phyloP scores from a whole-genome alignment of 2,113 vertebrate genomes.

The Macroglossus sobrinus region DNA sequence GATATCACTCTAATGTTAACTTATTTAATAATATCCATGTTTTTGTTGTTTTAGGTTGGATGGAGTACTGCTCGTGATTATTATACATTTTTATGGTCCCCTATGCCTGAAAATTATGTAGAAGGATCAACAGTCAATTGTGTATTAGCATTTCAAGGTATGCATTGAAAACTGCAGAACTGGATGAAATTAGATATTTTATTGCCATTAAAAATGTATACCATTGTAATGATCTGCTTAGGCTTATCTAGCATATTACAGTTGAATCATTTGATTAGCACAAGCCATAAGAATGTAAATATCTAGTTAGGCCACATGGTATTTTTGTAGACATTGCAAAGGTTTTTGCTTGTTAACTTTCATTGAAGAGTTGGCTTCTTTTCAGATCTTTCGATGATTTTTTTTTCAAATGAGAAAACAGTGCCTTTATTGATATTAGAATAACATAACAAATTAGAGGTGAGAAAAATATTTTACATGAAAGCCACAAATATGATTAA shows the following conservation, averaged over 20 bases:
- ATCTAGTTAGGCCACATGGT: neutral
- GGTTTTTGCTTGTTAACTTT: neutral
- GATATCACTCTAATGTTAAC: constrained; percentile 45
- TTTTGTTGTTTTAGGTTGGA: constrained; percentile 88
- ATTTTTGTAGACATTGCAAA: neutral
- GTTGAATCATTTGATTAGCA: constrained; percentile 9
- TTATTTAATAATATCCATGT: neutral
- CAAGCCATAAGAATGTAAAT: constrained; percentile 21
- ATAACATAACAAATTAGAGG: neutral
- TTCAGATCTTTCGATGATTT: neutral
- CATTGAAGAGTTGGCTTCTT: neutral
- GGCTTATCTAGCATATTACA: neutral
- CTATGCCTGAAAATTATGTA: constrained; percentile 93
- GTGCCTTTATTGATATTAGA: neutral
- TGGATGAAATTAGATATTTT: constrained; percentile 26
- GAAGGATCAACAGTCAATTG: constrained; percentile 94
- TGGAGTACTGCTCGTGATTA: constrained; percentile 99
- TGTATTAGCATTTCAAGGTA: constrained; percentile 97
- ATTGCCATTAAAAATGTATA: neutral
- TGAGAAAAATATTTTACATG: neutral
- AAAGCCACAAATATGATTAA: constrained; percentile 11
- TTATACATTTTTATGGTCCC: constrained; percentile 99
- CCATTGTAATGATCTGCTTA: neutral
- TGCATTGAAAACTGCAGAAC: constrained; percentile 45
- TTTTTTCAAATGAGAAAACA: constrained; percentile 10